Base-by-base conservation (phyloP, 2,888 invertebrate genomes). In the Rapana venosa region DNA sequence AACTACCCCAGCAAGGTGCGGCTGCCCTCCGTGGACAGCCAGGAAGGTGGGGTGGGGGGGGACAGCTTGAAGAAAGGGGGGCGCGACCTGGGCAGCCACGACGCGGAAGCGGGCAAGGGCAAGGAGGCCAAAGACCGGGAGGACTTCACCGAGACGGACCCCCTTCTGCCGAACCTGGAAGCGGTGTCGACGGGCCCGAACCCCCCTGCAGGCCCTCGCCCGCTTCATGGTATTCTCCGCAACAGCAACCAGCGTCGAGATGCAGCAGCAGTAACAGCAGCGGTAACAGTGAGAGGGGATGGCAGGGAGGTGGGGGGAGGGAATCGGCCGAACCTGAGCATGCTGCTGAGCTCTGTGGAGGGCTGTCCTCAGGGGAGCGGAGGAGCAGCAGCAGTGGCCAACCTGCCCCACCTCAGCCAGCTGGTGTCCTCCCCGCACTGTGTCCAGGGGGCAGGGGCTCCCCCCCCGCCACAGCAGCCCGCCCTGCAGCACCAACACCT, bases 291-390 rank as follows among this genome's bases (percentile, higher is more conserved):
- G 22, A 36, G 22, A 36, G 81, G 36, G 22, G 81, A 32, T 32
- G 61, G 66, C 22, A 58, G 85, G 26, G 79, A 56, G 47, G 88
- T 77, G 11, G 79, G 47, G 35, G 79, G 20, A 17, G 86, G 90
- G 15, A 89, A 86, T 36, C 32, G 85, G 83, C 92, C 87, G 56
- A 91, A 92, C 90, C 91, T 92, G 77, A 91, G 91, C 70, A 91
- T 91, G 66, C 85, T 89, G 17, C 35, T 89, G 81, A 74, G 74
- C 26, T 22, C 66, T 20, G 58, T 66, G 32, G 89, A 89, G 81
- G 8, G 77, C 17, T 5, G n/a, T 32, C 58, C 36, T 20, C n/a
- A 17, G 32, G 47, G 85, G 11, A n/a, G 5, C 8, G 74, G 74
- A 11, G 61, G 6, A 2, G 61, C 1, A 2, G 79, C 35, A 0